These are phyloP conservation scores for Acleris cristana DNA, from an alignment of 2,888 invertebrate genomes.

Conservation along the genomic window DNA sequence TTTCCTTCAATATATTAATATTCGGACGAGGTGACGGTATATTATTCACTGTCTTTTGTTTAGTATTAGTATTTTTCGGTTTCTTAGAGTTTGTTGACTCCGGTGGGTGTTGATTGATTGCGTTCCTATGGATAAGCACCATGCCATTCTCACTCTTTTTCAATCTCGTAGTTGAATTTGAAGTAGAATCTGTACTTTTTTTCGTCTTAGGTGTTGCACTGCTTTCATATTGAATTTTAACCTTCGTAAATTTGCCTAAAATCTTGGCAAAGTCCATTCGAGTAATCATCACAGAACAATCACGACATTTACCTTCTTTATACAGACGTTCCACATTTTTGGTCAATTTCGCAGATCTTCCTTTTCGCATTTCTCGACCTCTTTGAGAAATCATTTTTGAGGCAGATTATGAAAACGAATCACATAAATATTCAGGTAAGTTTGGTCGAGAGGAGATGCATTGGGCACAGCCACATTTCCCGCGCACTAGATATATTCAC, in stretches of 20 bases:
- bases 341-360: slow-evolving; percentile 61
- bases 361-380: slow-evolving; percentile 60
- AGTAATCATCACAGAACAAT: slow-evolving; percentile 74
- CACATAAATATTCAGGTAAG: slow-evolving; percentile 28
- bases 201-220: slow-evolving; percentile 61
- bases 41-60: slow-evolving; percentile 38
- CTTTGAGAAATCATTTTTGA: slow-evolving; percentile 68
- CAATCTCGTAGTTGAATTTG: slow-evolving; percentile 60
- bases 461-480: slow-evolving; percentile 76
- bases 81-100: slow-evolving; percentile 53
- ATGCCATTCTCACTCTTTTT: slow-evolving; percentile 79
- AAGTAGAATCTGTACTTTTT: slow-evolving; percentile 46
- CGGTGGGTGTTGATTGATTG: slow-evolving; percentile 63
- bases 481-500: slow-evolving; percentile 68
- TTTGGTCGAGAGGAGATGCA: slow-evolving; percentile 50
- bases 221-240: slow-evolving; percentile 78
- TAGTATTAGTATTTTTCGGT: slow-evolving; percentile 47
- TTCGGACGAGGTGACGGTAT: slow-evolving; percentile 39
- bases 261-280: slow-evolving; percentile 81
- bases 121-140: slow-evolving; percentile 65
- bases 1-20: slow-evolving; percentile 71
- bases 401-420: neutral
- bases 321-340: slow-evolving; percentile 70
- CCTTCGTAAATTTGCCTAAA: slow-evolving; percentile 78
- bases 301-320: slow-evolving; percentile 75